Conservation (phyloP, 2,888 invertebrate species). For the Ophioninae sp. region DNA sequence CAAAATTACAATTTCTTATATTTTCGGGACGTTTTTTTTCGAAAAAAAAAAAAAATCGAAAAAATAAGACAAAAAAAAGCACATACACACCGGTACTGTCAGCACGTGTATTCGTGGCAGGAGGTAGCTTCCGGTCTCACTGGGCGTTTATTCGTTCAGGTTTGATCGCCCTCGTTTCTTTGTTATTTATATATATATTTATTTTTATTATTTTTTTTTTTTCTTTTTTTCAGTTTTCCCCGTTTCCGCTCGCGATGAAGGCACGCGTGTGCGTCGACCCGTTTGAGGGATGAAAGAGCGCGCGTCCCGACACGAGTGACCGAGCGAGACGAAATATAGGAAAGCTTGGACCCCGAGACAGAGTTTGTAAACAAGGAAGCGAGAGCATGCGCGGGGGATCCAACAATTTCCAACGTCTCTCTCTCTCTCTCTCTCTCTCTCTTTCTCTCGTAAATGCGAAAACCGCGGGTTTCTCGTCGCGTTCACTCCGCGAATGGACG, state of each 20-base stretch:
- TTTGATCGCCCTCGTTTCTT: not conserved
- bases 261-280: not conserved
- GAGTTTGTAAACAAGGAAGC: conserved; percentile 67
- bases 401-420: conserved; percentile 17
- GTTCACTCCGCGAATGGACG: conserved; percentile 40
- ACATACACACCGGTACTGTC: conserved; percentile 13
- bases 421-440: too few relatives aligned
- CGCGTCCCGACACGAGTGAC: conserved; percentile 4
- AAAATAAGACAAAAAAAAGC: not conserved
- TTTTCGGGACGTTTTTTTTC: too few relatives aligned
- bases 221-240: conserved; percentile 3
- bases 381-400: conserved; percentile 65
- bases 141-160: conserved; percentile 25
- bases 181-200: too few relatives aligned
- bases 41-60: not conserved
- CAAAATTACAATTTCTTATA: too few relatives aligned
- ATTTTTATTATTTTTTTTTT: not conserved
- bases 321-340: conserved; percentile 27
- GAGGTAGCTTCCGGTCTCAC: conserved; percentile 38
- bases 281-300: not conserved
- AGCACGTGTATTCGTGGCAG: conserved; percentile 26
- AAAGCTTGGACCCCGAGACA: conserved; percentile 37
- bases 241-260: conserved; percentile 2
- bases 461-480: conserved; percentile 30
- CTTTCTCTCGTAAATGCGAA: conserved; percentile 9